Base-by-base conservation (phyloP, 2,888 invertebrate species). In the Mayetiola destructor region DNA sequence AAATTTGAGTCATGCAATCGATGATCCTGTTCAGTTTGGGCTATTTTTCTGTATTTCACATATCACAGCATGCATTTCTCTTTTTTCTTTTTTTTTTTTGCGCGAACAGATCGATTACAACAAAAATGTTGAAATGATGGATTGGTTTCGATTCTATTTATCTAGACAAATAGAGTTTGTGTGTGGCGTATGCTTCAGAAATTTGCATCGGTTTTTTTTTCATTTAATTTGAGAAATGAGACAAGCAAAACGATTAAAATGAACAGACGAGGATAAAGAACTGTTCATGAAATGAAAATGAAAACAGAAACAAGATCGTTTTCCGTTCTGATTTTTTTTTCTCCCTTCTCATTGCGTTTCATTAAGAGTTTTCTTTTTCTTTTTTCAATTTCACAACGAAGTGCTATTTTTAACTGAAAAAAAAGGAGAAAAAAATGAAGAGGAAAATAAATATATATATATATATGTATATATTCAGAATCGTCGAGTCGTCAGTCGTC, bases 401-500 rank as follows among this genome's bases (percentile, higher is more conserved):
- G 6, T 2, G 48, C 48, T 48, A 48, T 48, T 48, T 48, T 16
- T 48, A 48, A 16, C 48, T 12, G 4, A 16, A 48, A 48, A n/a
- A n/a, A n/a, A n/a, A n/a, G n/a, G n/a, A n/a, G n/a, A n/a, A n/a
- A n/a, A n/a, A n/a, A n/a, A n/a, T n/a, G n/a, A n/a, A n/a, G n/a
- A n/a, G n/a, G n/a, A n/a, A n/a, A n/a, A n/a, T n/a, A n/a, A n/a
- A n/a, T n/a, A n/a, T n/a, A n/a, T n/a, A n/a, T n/a, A n/a, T n/a
- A n/a, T n/a, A n/a, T n/a, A n/a, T n/a, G n/a, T n/a, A n/a, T n/a
- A 48, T 48, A 48, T 48, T 48, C 48, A 48, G 48, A 48, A 48
- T 48, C 27, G 48, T 27, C 27, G n/a, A 48, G 48, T 48, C 27
- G 48, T n/a, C n/a, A n/a, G n/a, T 48, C 48, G 48, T 48, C 23